Conservation (phyloP, 2,797 vertebrate genomes). For the Platyrinchus mystaceus region DNA sequence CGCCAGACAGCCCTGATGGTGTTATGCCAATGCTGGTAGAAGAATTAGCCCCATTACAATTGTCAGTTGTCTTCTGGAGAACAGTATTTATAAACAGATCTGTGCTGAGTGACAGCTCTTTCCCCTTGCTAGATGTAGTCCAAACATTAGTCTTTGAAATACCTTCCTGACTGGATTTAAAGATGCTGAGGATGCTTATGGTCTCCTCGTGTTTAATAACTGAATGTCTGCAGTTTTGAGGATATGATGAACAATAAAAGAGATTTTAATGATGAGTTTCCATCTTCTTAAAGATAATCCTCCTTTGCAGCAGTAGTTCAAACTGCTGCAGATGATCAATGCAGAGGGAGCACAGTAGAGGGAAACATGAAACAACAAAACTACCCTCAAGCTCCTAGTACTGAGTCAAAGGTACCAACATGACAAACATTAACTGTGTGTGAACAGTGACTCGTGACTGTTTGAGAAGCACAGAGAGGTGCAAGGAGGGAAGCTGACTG, state of each 20-base stretch:
- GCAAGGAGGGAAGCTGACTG: neutral
- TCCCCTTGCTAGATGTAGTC: neutral
- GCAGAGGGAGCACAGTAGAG: neutral
- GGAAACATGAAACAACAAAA: neutral
- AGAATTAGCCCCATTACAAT: slow-evolving; percentile 34
- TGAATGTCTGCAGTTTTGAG: neutral
- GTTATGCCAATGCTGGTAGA: neutral
- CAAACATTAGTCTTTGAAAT: neutral
- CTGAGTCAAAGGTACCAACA: neutral
- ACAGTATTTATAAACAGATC: neutral
- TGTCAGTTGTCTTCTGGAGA: slow-evolving; percentile 18
- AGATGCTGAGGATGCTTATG: neutral
- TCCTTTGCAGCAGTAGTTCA: neutral
- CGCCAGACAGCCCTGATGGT: slow-evolving; percentile 42
- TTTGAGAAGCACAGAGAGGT: neutral
- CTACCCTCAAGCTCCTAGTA: neutral
- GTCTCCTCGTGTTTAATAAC: neutral
- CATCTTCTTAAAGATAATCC: neutral
- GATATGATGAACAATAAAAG: neutral
- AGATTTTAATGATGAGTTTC: neutral
- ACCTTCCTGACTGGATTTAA: neutral
- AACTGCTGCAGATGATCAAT: neutral
- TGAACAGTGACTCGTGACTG: neutral
- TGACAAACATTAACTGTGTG: neutral
- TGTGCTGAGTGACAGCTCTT: neutral